These are phyloP conservation scores for Triplophysa tibetana DNA, from an alignment of 2,113 vertebrate genomes.

Conservation along the genomic window DNA sequence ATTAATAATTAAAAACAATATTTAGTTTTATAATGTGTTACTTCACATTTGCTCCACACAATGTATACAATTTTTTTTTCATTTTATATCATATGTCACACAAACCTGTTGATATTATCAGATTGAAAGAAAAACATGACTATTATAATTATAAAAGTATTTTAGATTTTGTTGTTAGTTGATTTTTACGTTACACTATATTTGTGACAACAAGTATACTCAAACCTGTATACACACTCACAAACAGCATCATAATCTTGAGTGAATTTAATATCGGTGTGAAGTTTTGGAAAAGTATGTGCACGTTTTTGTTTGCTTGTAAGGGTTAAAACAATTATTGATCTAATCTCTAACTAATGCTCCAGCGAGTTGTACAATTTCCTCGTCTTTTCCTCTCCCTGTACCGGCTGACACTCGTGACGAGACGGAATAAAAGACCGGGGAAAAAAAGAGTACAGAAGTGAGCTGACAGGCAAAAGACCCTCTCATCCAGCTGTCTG, in stretches of 20 bases:
- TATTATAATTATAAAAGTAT: too few species aligned
- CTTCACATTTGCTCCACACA: too few species aligned
- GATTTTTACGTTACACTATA: too few species aligned
- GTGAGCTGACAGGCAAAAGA: constrained; percentile 75
- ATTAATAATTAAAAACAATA: too few species aligned
- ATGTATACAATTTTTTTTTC: too few species aligned
- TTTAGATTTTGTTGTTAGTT: too few species aligned
- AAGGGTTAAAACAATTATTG: constrained; percentile 93
- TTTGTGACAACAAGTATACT: too few species aligned
- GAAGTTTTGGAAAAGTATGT: constrained; percentile 52
- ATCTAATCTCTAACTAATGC: constrained; percentile 98
- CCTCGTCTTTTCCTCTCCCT: constrained; percentile 44
- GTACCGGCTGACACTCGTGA: constrained; percentile 67
- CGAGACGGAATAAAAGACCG: constrained; percentile 44
- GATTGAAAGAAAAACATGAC: too few species aligned
- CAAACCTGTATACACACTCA: not conserved
- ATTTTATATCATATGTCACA: too few species aligned
- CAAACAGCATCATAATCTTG: constrained; percentile 24
- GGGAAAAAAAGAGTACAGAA: constrained; percentile 45
- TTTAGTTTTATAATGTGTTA: too few species aligned
- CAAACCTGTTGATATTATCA: too few species aligned
- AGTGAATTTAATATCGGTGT: constrained; percentile 43
- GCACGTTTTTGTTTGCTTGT: not conserved
- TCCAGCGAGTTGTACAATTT: constrained; percentile 80
- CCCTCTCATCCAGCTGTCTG: constrained; percentile 74